These are phyloP conservation scores for Callosobruchus maculatus DNA, from an alignment of 2,888 invertebrate genomes.

Conservation along the genomic window DNA sequence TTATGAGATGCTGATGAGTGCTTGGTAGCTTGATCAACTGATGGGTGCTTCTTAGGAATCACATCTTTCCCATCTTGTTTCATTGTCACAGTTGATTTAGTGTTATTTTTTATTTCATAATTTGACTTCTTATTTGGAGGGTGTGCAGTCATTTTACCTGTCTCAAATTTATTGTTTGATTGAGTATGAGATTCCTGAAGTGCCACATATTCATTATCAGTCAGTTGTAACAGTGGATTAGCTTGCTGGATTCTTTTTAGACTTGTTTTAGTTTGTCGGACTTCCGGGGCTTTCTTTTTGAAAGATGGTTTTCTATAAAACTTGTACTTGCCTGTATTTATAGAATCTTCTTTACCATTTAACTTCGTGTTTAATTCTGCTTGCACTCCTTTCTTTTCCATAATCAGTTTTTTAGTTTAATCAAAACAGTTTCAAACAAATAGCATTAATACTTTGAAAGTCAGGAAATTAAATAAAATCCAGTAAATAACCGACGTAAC, in stretches of 20 bases:
- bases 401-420: background rate
- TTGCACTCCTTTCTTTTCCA: background rate
- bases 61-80: background rate
- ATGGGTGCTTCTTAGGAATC: too few species aligned
- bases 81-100: background rate
- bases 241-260: slow-evolving; percentile 31
- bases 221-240: slow-evolving; percentile 30
- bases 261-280: slow-evolving; percentile 38
- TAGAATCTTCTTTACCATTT: slow-evolving; percentile 4
- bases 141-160: too few species aligned
- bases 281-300: slow-evolving; percentile 28
- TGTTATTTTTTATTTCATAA: background rate
- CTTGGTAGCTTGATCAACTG: too few species aligned
- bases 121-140: background rate
- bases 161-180: background rate
- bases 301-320: slow-evolving; percentile 21
- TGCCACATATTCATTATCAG: slow-evolving; percentile 14
- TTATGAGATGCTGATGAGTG: background rate
- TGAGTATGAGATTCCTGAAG: background rate
- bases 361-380: background rate
- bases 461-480: background rate
- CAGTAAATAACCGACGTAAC: background rate
- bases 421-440: background rate
- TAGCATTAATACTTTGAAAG: too few species aligned
- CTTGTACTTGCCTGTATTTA: slow-evolving; percentile 16